phyloP scores from a whole-genome alignment of 2,113 vertebrate species.

The Pristiophorus japonicus region DNA sequence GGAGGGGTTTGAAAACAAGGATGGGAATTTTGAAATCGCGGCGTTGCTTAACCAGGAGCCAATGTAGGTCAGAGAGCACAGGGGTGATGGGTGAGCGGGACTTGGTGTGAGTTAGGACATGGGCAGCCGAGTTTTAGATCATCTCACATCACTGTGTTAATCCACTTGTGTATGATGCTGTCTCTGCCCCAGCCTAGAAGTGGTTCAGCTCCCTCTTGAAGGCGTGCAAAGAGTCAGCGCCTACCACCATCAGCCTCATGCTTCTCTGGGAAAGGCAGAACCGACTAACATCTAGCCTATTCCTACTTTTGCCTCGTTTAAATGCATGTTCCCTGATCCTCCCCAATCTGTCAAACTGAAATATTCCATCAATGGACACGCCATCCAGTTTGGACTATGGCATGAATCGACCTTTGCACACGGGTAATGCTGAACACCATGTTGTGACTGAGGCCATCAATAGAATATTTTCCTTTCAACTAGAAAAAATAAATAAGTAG shows the following conservation, averaged over 20 bases:
- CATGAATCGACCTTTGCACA: conserved; percentile 6
- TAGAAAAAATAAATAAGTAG: conserved; percentile 9
- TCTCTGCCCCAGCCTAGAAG: neutral
- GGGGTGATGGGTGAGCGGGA: no score
- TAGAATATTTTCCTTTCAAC: conserved; percentile 14
- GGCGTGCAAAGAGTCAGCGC: neutral
- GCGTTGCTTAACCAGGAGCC: no score
- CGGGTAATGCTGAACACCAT: neutral
- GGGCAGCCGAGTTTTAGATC: no score
- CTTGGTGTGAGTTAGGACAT: no score
- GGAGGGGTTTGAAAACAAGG: no score
- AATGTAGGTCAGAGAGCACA: no score
- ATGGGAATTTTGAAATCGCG: no score
- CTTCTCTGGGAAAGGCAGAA: neutral
- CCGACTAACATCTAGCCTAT: neutral
- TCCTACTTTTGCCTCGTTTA: neutral
- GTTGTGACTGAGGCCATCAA: conserved; percentile 16
- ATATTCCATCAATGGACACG: neutral
- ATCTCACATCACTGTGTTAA: no score
- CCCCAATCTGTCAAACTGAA: neutral
- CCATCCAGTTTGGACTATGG: neutral
- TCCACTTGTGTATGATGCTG: neutral
- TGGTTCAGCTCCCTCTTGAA: neutral
- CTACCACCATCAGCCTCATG: neutral
- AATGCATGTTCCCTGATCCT: neutral